Conservation (phyloP, 2,888 invertebrate genomes). For the Parasteatoda lunata region DNA sequence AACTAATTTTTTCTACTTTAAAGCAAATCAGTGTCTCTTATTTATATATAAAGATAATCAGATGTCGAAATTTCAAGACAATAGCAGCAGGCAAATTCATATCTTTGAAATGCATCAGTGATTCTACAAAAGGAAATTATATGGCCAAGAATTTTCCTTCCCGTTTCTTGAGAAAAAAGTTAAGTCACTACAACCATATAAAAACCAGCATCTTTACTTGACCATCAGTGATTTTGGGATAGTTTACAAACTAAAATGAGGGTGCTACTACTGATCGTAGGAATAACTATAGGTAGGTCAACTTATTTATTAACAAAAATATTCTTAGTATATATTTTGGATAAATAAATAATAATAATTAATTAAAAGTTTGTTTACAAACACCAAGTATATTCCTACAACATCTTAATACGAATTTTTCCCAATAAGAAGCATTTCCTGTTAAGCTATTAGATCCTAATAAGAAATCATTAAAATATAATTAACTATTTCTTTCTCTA, state of each 20-base stretch:
- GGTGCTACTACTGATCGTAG: background rate
- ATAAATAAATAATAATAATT: background rate
- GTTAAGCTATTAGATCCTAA: background rate
- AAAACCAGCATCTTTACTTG: background rate
- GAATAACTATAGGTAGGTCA: background rate
- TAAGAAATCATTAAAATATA: background rate
- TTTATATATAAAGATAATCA: too few species aligned
- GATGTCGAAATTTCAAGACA: background rate
- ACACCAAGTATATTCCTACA: background rate
- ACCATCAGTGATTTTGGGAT: background rate
- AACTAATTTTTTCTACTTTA: too few species aligned
- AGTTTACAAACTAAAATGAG: background rate
- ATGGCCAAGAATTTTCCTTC: constrained; percentile 26
- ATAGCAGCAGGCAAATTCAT: background rate
- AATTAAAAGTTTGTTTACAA: background rate
- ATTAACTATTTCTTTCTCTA: too few species aligned
- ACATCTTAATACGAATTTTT: background rate
- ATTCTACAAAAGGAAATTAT: constrained; percentile 30
- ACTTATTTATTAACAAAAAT: background rate
- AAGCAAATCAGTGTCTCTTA: too few species aligned
- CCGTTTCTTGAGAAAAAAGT: constrained; percentile 16
- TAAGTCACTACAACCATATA: background rate
- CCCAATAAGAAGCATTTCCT: background rate
- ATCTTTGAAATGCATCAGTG: constrained; percentile 56
- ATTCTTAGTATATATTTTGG: background rate